Base-by-base conservation (phyloP, 2,113 vertebrate genomes). In the Tricholaema leucomelas region DNA sequence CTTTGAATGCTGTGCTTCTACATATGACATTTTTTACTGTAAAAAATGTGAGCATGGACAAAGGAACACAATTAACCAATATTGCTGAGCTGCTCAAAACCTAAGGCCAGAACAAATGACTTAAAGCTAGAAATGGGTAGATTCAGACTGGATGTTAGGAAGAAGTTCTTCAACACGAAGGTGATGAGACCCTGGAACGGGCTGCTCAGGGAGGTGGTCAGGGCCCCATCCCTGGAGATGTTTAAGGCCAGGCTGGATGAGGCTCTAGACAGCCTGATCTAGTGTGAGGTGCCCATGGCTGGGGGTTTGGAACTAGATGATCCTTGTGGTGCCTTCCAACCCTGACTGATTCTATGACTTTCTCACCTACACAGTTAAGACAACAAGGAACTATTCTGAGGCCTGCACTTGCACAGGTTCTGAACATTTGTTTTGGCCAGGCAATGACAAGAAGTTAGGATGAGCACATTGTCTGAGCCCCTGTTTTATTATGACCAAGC, bases 11-110 rank as follows among this genome's bases (percentile, higher is more conserved):
- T 33, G 4, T 71, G 5, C 10, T 81, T 88, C 78, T 67, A 64
- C 11, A 9, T 44, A 30, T 3, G 5, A 38, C 6, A 8, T 67
- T 55, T 84, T 52, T 23, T 17, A n/a, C 30, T 73, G 31, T 55
- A 40, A 42, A 8, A n/a, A n/a, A n/a, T n/a, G n/a, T n/a, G n/a
- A n/a, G 5, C 25, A 25, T 0, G 1, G 55, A 28, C 5, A 78
- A 40, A 13, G 9, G 16, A 63, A 50, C 19, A 20, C 14, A 28
- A 5, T 44, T 63, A 44, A 55, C 21, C 20, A 28, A 16, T 30
- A 52, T 31, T 59, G 14, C 38, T 0, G 6, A 81, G 21, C 15
- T 74, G 46, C 40, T 77, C 16, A 52, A 71, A 81, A 85, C 10
- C 9, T 42, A 50, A 80, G 30, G 28, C 21, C 60, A 85, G 21